These are phyloP conservation scores for Machimus rusticus DNA, from an alignment of 2,888 invertebrate species.

Conservation along the genomic window DNA sequence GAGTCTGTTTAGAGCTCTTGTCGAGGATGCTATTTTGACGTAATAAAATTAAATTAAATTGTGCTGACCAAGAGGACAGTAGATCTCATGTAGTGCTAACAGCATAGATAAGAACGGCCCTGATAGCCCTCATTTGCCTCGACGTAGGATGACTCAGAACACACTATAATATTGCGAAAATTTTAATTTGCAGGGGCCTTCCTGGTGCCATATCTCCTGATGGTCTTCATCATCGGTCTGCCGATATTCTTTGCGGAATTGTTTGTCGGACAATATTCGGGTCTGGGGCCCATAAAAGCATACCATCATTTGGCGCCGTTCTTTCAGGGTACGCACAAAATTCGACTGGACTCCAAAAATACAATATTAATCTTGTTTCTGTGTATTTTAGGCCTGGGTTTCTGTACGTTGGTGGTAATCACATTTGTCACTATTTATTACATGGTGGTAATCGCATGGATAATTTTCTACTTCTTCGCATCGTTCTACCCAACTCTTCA, in stretches of 20 bases:
- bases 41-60: slow-evolving; percentile 34
- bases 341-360: not conserved
- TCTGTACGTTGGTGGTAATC: slow-evolving; percentile 75
- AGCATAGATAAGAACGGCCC: not conserved
- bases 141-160: not conserved
- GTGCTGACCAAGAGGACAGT: slow-evolving; percentile 22
- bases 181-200: slow-evolving; percentile 72
- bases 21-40: not conserved
- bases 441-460: slow-evolving; percentile 82
- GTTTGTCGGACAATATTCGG: slow-evolving; percentile 80
- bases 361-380: not conserved
- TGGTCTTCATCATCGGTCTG: slow-evolving; percentile 78
- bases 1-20: not conserved
- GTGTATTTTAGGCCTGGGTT: slow-evolving; percentile 67
- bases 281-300: slow-evolving; percentile 74
- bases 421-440: slow-evolving; percentile 78
- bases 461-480: slow-evolving; percentile 76
- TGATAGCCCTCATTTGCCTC: not conserved
- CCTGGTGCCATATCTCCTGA: slow-evolving; percentile 75
- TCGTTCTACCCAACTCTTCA: slow-evolving; percentile 71
- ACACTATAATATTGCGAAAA: slow-evolving; percentile 3
- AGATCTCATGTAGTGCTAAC: slow-evolving; percentile 6
- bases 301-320: slow-evolving; percentile 70
- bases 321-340: slow-evolving; percentile 49
- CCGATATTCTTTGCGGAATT: slow-evolving; percentile 83